Percentiles rank a stretch among this genome's conserved stretches.
Conservation (phyloP, 2,113 vertebrate species). For the Gnathochromis pfefferi region DNA sequence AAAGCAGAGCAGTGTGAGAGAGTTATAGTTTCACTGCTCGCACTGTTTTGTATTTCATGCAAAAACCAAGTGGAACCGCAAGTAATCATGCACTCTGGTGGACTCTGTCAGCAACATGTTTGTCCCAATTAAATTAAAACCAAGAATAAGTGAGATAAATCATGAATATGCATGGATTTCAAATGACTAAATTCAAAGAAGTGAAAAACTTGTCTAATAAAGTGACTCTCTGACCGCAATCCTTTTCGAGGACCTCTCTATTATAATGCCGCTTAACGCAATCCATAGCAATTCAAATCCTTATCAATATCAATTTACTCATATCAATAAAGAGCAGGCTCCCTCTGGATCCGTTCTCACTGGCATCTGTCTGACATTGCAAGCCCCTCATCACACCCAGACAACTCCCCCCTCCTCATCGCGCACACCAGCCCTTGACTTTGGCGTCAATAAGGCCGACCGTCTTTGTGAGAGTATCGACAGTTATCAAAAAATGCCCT, state of each 20-base stretch:
- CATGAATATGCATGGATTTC: background rate
- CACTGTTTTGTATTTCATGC: background rate
- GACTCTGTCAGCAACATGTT: background rate
- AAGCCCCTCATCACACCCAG: conserved; percentile 67
- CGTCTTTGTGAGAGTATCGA: conserved; percentile 82
- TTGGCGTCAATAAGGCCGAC: conserved; percentile 81
- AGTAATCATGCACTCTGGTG: background rate
- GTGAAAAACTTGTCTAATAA: conserved; percentile 53
- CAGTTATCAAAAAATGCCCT: conserved; percentile 97
- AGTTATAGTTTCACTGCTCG: background rate
- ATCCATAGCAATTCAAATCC: conserved; percentile 84
- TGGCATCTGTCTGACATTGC: conserved; percentile 70
- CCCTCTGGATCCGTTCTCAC: conserved; percentile 76
- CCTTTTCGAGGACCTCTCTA: conserved; percentile 71
- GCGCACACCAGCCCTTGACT: conserved; percentile 65
- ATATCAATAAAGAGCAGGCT: conserved; percentile 93
- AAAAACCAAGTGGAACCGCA: background rate
- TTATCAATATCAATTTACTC: conserved; percentile 98
- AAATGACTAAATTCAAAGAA: conserved; percentile 5
- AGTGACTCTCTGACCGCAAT: conserved; percentile 61
- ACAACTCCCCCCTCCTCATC: conserved; percentile 37
- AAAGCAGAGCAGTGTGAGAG: background rate
- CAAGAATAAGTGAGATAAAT: background rate
- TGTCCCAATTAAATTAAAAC: background rate
- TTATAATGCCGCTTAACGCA: conserved; percentile 77